Evolutionary conservation across 1,140 invertebrate genomes (phyloP).

Genomic region (Triops longicaudatus): DNA sequence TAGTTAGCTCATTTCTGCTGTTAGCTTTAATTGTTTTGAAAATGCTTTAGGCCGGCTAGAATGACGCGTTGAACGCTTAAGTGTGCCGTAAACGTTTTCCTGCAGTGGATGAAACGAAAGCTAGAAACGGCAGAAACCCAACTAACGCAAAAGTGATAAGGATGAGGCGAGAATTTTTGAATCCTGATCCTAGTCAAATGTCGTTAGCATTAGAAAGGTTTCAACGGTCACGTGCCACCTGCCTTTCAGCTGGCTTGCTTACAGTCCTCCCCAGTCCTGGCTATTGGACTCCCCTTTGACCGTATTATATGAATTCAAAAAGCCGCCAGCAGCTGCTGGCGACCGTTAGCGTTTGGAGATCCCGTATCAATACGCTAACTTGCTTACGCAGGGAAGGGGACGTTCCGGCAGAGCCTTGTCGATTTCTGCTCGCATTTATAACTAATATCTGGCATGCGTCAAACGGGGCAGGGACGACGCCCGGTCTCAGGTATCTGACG

Average conservation of each 20-base stretch:
- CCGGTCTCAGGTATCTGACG: neutral
- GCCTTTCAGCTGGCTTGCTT: neutral
- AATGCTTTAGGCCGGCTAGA: too few relatives aligned
- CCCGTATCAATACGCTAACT: neutral
- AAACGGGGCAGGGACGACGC: neutral
- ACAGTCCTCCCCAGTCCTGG: neutral
- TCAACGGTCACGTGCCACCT: constrained; percentile 13
- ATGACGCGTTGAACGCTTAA: neutral
- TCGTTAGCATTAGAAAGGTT: constrained; percentile 3
- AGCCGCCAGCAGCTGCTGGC: neutral
- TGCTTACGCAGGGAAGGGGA: neutral
- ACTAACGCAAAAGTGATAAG: too few relatives aligned
- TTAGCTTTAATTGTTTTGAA: too few relatives aligned
- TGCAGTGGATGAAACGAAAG: neutral
- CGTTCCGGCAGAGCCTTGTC: neutral
- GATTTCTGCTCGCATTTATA: neutral
- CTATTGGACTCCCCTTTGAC: neutral
- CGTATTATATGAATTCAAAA: constrained; percentile 16
- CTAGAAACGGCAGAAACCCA: neutral
- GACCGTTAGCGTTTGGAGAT: neutral
- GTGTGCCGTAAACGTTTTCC: neutral
- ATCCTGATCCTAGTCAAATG: neutral
- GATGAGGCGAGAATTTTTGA: neutral
- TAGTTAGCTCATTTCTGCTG: neutral
- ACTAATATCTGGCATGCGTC: constrained; percentile 1